Conservation (phyloP, 2,888 invertebrate species). For the Mythimna lalbum region DNA sequence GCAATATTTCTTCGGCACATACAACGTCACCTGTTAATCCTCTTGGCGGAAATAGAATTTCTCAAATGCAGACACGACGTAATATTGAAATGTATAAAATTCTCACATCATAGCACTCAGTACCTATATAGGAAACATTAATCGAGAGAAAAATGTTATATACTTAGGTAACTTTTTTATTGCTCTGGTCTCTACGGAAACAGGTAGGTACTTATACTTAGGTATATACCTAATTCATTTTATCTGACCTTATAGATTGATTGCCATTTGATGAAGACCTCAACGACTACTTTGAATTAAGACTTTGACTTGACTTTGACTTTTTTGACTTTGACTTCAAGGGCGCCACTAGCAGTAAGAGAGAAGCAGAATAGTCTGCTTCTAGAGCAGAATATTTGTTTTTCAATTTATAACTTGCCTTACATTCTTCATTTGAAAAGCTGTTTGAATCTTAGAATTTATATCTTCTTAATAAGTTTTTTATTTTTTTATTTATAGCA, state of each 20-base stretch:
- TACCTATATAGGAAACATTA: not conserved
- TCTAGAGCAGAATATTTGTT: too few relatives aligned
- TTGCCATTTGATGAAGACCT: not conserved
- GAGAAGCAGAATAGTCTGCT: too few relatives aligned
- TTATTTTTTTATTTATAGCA: not conserved
- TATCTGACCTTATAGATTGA: not conserved
- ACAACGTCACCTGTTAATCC: slow-evolving; percentile 48
- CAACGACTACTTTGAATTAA: not conserved
- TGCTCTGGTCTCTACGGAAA: not conserved
- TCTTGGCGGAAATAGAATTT: slow-evolving; percentile 57
- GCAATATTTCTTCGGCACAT: slow-evolving; percentile 22
- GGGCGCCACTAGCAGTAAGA: too few relatives aligned
- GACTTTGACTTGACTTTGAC: too few relatives aligned
- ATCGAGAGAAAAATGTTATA: slow-evolving; percentile 1
- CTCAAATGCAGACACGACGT: slow-evolving; percentile 37
- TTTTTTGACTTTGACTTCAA: too few relatives aligned
- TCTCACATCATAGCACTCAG: slow-evolving; percentile 1
- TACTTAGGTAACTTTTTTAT: not conserved
- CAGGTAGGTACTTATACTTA: not conserved
- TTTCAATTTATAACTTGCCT: not conserved
- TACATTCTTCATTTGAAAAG: not conserved
- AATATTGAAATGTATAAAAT: slow-evolving; percentile 35
- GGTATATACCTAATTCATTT: not conserved
- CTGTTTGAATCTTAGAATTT: not conserved
- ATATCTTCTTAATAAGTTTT: not conserved